Base-by-base conservation (phyloP, 64 coral and sea anemone species). In the Actinia equina region DNA sequence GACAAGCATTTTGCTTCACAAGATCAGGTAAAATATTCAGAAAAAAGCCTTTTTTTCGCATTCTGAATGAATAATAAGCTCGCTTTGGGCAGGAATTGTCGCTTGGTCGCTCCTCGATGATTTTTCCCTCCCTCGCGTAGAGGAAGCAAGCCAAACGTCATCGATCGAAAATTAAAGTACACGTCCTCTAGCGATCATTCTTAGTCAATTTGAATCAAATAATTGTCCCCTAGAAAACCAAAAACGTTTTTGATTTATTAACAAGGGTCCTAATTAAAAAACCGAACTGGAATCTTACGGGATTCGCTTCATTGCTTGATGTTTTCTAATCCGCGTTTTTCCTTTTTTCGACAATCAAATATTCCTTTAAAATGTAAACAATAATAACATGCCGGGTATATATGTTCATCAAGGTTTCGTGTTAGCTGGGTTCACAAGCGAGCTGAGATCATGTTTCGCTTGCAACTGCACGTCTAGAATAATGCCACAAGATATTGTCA, bases 1-100 rank as follows among this genome's bases (percentile, higher is more conserved):
- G 94, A 96, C 77, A 83, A 83, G 44, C 94, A 96, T 44, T 96
- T 89, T n/a, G 94, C 85, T 44, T 90, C 94, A 44, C 94, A 96
- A 63, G 94, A 96, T 59, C 92, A 93, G 94, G 94, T 96, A 85
- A 59, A 84, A 20, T 81, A 52, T 49, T 52, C 22, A 49, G 18
- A 81, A 49, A 12, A 46, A 81, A 49, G 44, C 19, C 7, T 22
- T 81, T 81, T 81, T 81, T 22, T 17, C 20, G 42, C 49, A 7
- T 49, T 49, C 43, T 52, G 49, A 81, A 74, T n/a, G n/a, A 74
- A 8, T 41, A 25, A 42, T 74, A 74, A 74, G 69, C 69, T 74
- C 26, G 23, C 69, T 41, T 74, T 74, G 69, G 25, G 69, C 0
- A 74, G 69, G 69, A 74, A 27, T 41, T 81, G 15, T 81, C 49